phyloP scores from a whole-genome alignment of 2,888 invertebrate species.

The Caenorhabditis imperialis region DNA sequence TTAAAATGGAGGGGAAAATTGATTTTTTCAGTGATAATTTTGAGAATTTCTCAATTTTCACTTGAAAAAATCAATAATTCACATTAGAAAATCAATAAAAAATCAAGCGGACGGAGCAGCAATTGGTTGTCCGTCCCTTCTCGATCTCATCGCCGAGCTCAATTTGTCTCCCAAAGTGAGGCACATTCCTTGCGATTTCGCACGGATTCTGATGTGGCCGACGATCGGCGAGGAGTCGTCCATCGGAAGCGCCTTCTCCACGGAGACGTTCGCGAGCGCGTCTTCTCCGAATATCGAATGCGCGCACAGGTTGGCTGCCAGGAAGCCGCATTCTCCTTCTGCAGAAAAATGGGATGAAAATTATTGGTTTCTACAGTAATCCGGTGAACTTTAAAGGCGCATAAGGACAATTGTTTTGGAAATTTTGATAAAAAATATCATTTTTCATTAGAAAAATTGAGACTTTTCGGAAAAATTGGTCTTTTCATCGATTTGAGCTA shows the following conservation, averaged over 20 bases:
- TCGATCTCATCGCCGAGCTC: conserved; percentile 38
- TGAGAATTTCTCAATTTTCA: too few relatives aligned
- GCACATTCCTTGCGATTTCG: conserved; percentile 99
- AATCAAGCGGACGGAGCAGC: conserved; percentile 21
- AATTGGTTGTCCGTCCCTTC: conserved; percentile 46
- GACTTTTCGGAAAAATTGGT: too few relatives aligned
- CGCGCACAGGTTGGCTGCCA: conserved; percentile 99
- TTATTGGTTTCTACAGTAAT: too few relatives aligned
- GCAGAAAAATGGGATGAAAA: conserved; percentile 6
- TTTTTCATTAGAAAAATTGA: too few relatives aligned
- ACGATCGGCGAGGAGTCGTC: conserved; percentile 87
- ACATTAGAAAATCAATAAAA: neutral
- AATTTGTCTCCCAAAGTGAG: conserved; percentile 98
- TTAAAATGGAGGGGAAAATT: too few relatives aligned
- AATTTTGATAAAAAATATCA: too few relatives aligned
- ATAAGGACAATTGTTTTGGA: too few relatives aligned
- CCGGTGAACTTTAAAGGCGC: too few relatives aligned
- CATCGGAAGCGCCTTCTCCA: conserved; percentile 85
- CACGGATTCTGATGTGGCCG: conserved; percentile 96
- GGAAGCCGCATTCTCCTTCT: conserved; percentile 95
- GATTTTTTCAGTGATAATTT: too few relatives aligned
- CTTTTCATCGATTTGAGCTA: too few relatives aligned
- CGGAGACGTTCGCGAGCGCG: conserved; percentile 97
- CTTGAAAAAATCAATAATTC: neutral
- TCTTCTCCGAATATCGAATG: conserved; percentile 89